Conservation (phyloP, 2,113 vertebrate genomes). For the Corvus cornix region DNA sequence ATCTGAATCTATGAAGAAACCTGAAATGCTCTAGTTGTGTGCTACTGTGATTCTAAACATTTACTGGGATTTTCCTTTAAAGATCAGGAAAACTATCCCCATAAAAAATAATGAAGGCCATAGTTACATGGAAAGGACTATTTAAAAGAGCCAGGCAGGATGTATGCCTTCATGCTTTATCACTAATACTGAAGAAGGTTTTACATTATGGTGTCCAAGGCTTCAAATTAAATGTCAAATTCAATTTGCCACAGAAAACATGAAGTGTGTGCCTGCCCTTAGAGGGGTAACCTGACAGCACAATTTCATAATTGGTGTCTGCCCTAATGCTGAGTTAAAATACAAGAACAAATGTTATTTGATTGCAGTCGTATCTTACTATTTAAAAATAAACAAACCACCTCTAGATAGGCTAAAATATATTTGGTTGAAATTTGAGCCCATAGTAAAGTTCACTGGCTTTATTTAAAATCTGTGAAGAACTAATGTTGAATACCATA, state of each 20-base stretch:
- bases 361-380: background rate
- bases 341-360: slow-evolving; percentile 31
- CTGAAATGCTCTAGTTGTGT: background rate
- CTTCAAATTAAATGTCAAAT: slow-evolving; percentile 79
- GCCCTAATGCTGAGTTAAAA: slow-evolving; percentile 22
- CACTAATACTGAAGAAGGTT: slow-evolving; percentile 54
- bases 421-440: background rate
- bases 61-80: background rate
- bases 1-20: background rate
- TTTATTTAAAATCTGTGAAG: slow-evolving; percentile 1
- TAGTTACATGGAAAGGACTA: background rate
- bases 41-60: background rate
- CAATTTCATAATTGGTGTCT: slow-evolving; percentile 59
- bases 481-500: background rate
- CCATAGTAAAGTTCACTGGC: background rate
- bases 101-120: background rate
- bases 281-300: slow-evolving; percentile 40
- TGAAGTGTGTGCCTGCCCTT: slow-evolving; percentile 59
- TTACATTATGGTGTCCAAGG: slow-evolving; percentile 47
- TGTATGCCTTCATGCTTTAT: slow-evolving; percentile 10
- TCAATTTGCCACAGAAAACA: slow-evolving; percentile 69
- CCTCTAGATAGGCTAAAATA: background rate
- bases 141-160: background rate
- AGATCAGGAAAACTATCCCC: background rate
- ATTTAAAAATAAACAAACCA: slow-evolving; percentile 39